These are phyloP conservation scores for Macropus fuliginosus DNA, from an alignment of 2,797 vertebrate genomes.

Conservation along the genomic window DNA sequence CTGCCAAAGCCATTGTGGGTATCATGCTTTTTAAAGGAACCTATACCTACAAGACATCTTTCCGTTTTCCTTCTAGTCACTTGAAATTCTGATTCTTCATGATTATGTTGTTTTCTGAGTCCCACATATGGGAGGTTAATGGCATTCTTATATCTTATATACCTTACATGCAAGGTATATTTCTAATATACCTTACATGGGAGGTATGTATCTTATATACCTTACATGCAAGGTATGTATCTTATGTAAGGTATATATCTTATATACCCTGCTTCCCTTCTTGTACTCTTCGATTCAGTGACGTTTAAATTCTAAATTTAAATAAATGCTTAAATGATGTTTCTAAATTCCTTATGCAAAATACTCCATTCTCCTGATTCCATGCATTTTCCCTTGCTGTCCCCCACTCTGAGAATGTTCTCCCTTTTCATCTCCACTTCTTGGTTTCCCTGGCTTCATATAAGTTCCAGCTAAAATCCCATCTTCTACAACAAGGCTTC, in stretches of 20 bases:
- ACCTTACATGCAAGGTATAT: no score
- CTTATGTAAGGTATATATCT: no score
- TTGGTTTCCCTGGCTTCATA: neutral
- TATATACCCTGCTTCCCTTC: neutral
- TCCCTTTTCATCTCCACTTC: neutral
- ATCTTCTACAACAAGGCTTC: neutral
- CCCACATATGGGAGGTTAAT: neutral
- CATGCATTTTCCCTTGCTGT: neutral
- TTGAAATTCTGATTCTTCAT: neutral
- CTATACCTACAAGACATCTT: neutral
- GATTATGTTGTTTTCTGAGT: neutral
- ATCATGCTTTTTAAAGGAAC: neutral
- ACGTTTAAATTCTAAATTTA: neutral
- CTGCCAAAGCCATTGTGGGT: neutral
- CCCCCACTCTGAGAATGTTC: neutral
- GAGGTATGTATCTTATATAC: no score
- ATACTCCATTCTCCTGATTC: neutral
- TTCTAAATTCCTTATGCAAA: neutral
- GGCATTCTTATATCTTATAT: neutral
- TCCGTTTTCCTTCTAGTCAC: neutral
- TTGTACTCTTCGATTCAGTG: neutral
- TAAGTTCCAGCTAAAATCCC: neutral
- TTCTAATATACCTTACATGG: no score
- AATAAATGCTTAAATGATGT: neutral
- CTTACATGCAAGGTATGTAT: no score